Conservation (phyloP, 2,113 vertebrate genomes). For the Cheirogaleus medius region DNA sequence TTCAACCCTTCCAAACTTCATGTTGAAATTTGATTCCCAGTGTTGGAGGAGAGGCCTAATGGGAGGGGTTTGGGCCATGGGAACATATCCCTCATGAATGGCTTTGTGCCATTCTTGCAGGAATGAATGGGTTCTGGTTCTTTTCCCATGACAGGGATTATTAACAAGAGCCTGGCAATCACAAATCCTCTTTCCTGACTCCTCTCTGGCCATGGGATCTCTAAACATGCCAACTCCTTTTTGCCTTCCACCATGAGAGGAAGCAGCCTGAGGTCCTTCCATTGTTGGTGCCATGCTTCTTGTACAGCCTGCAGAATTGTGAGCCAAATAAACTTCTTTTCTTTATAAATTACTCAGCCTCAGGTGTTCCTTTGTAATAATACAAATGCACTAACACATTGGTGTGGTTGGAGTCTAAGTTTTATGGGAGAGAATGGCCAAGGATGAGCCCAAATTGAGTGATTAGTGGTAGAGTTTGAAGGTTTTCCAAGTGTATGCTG, state of each 20-base stretch:
- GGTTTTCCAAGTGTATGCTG: background rate
- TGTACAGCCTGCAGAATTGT: background rate
- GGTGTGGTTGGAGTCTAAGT: background rate
- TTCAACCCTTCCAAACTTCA: background rate
- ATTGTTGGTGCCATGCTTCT: background rate
- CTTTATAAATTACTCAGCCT: background rate
- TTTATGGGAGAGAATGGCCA: background rate
- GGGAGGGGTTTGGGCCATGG: background rate
- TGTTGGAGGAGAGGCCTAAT: background rate
- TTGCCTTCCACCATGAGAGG: background rate
- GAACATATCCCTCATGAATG: background rate
- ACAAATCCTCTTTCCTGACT: background rate
- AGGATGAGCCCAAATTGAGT: accelerated
- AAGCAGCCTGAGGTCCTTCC: background rate
- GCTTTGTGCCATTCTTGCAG: background rate
- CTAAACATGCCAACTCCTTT: background rate
- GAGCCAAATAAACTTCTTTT: background rate
- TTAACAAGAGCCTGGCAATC: background rate
- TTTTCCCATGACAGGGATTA: background rate
- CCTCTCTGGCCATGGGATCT: background rate
- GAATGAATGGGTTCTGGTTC: background rate
- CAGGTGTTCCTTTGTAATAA: background rate
- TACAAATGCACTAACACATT: background rate
- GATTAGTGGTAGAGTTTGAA: background rate
- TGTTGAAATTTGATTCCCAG: background rate